A percentile compares a stretch with the other conserved stretches of the same genome.
Conservation (phyloP, 1,140 invertebrate species). For the Trichonephila clavipes region DNA sequence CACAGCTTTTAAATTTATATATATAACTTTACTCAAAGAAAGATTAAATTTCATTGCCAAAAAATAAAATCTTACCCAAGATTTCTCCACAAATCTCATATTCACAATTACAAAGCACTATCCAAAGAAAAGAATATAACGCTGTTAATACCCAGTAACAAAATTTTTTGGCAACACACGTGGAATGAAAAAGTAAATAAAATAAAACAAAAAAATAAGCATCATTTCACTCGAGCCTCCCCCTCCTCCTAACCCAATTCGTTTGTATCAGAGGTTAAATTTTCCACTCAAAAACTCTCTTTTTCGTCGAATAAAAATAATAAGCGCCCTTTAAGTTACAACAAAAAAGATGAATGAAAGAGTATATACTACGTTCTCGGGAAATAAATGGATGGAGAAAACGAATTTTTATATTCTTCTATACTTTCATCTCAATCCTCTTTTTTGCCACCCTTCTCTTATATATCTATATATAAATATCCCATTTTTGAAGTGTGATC, state of each 20-base stretch:
- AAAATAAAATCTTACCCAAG: not conserved
- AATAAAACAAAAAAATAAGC: not conserved
- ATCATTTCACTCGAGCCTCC: not conserved
- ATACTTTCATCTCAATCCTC: constrained; percentile 76
- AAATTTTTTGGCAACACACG: too few relatives aligned
- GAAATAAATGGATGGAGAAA: constrained; percentile 73
- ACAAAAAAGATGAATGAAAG: constrained; percentile 60
- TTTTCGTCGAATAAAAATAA: constrained; percentile 43
- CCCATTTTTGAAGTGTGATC: constrained; percentile 75
- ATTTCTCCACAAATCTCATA: not conserved
- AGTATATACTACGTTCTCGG: constrained; percentile 30
- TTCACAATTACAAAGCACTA: not conserved
- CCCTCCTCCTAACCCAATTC: not conserved
- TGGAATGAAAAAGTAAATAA: too few relatives aligned
- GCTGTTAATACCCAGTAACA: too few relatives aligned
- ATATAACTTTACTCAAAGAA: not conserved
- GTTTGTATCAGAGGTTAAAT: constrained; percentile 21
- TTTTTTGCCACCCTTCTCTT: not conserved
- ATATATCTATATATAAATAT: constrained; percentile 76
- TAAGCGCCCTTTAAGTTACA: constrained; percentile 47
- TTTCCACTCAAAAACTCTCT: constrained; percentile 32
- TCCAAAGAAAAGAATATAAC: not conserved
- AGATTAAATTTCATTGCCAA: not conserved
- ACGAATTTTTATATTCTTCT: constrained; percentile 66
- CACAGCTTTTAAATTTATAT: not conserved